phyloP scores from a whole-genome alignment of 2,888 invertebrate genomes.

The Ochropacha duplaris region DNA sequence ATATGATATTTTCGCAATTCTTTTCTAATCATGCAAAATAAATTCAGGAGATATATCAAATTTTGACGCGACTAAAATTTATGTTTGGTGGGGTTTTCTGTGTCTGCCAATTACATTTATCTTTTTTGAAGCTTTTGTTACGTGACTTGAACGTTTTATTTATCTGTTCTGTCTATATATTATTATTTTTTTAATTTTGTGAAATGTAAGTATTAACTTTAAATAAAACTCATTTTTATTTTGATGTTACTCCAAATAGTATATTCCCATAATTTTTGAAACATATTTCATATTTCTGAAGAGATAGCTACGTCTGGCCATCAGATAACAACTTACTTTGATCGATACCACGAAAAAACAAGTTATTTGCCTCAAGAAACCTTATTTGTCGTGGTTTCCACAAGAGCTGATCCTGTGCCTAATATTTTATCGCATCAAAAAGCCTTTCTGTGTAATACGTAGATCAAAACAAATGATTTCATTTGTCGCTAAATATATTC shows the following conservation, averaged over 20 bases:
- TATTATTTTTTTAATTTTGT: too few relatives aligned
- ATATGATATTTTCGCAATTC: neutral
- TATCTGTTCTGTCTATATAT: neutral
- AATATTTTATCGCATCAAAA: constrained; percentile 15
- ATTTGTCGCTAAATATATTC: constrained; percentile 69
- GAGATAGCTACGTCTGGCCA: too few relatives aligned
- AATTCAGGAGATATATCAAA: neutral
- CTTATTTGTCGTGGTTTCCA: neutral
- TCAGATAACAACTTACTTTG: too few relatives aligned
- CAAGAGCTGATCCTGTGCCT: neutral
- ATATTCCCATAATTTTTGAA: too few relatives aligned
- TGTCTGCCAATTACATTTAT: neutral
- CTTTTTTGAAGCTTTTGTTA: neutral
- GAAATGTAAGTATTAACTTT: too few relatives aligned
- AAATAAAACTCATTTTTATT: too few relatives aligned
- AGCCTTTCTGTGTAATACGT: constrained; percentile 30
- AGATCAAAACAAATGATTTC: constrained; percentile 69
- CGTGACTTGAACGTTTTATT: neutral
- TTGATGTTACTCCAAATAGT: too few relatives aligned
- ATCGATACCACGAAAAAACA: too few relatives aligned
- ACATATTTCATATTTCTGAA: too few relatives aligned
- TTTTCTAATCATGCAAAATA: constrained; percentile 1
- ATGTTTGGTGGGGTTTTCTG: neutral
- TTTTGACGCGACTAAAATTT: constrained; percentile 1
- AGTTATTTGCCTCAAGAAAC: neutral